Evolutionary conservation across 1,140 invertebrate genomes (phyloP).

Genomic region (Dreissena polymorpha): DNA sequence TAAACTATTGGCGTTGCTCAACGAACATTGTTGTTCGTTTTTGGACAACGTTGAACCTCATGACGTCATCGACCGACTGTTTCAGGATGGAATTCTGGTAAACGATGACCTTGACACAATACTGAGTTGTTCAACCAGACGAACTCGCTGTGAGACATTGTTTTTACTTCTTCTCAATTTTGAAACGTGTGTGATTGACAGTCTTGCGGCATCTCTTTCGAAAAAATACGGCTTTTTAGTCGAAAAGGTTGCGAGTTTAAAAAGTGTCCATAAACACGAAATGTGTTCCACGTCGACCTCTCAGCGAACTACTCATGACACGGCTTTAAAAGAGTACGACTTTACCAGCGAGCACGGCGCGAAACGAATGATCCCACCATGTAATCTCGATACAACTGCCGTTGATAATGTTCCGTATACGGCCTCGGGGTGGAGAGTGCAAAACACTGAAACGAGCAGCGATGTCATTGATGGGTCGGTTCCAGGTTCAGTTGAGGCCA

Average conservation of each 20-base stretch:
- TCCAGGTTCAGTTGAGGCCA: no score
- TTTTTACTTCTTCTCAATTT: slow-evolving; percentile 22
- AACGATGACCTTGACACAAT: slow-evolving; percentile 49
- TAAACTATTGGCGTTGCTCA: not conserved
- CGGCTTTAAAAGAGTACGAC: no score
- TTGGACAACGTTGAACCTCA: slow-evolving; percentile 57
- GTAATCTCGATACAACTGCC: no score
- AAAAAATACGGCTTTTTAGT: slow-evolving; percentile 50
- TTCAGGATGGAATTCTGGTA: slow-evolving; percentile 50
- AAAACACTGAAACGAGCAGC: no score
- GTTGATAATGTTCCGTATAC: no score
- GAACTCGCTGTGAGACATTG: slow-evolving; percentile 45
- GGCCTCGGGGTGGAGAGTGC: no score
- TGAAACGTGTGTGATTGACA: not conserved
- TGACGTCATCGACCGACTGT: slow-evolving; percentile 54
- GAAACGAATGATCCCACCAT: no score
- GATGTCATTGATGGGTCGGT: no score
- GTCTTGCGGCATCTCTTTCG: slow-evolving; percentile 23
- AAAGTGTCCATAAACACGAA: not conserved
- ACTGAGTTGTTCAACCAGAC: slow-evolving; percentile 32
- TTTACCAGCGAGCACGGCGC: no score
- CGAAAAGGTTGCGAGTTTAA: slow-evolving; percentile 1
- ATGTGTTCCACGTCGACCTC: no score
- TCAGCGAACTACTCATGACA: no score
- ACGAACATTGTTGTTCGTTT: slow-evolving; percentile 38